Evolutionary conservation across 2,888 invertebrate genomes (phyloP).

Genomic region (Masnerella sp.): DNA sequence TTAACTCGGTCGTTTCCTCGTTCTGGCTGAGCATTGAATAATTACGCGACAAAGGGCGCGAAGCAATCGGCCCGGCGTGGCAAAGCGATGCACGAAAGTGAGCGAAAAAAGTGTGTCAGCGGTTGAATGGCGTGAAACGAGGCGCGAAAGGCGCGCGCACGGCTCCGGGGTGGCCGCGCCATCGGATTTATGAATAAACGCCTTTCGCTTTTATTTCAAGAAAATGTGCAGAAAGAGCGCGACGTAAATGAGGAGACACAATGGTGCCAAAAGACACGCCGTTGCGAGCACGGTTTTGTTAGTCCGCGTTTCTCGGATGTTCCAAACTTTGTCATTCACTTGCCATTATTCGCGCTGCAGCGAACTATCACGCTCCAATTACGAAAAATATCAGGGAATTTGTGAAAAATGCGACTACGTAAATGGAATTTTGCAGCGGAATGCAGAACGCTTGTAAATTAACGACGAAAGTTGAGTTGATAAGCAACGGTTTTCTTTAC

Average conservation of each 20-base stretch:
- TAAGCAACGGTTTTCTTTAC: no score
- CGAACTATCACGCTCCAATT: slow-evolving; percentile 19
- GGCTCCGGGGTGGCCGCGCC: slow-evolving; percentile 12
- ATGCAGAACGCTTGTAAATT: no score
- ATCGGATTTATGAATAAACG: slow-evolving; percentile 43
- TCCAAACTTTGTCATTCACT: slow-evolving; percentile 25
- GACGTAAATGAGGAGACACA: slow-evolving; percentile 30
- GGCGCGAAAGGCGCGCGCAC: slow-evolving; percentile 11
- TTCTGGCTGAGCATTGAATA: background rate
- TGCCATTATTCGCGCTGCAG: slow-evolving; percentile 13
- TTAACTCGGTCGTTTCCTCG: background rate
- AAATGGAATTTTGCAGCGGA: no score
- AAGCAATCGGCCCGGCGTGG: slow-evolving; percentile 2
- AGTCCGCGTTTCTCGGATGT: slow-evolving; percentile 22
- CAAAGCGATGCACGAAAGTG: slow-evolving; percentile 17
- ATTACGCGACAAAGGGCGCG: slow-evolving; percentile 10
- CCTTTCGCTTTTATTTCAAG: slow-evolving; percentile 29
- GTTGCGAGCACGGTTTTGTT: slow-evolving; percentile 28
- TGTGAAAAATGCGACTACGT: background rate
- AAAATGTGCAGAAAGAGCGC: slow-evolving; percentile 24
- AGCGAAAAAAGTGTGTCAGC: slow-evolving; percentile 46
- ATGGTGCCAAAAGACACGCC: slow-evolving; percentile 39
- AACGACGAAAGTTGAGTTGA: no score
- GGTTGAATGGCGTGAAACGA: slow-evolving; percentile 41
- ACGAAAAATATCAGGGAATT: slow-evolving; percentile 16